A percentile compares a stretch with the other conserved stretches of the same genome.
Conservation (phyloP, 64 coral and sea anemone genomes). For the Dendrophyllia cribrosa region DNA sequence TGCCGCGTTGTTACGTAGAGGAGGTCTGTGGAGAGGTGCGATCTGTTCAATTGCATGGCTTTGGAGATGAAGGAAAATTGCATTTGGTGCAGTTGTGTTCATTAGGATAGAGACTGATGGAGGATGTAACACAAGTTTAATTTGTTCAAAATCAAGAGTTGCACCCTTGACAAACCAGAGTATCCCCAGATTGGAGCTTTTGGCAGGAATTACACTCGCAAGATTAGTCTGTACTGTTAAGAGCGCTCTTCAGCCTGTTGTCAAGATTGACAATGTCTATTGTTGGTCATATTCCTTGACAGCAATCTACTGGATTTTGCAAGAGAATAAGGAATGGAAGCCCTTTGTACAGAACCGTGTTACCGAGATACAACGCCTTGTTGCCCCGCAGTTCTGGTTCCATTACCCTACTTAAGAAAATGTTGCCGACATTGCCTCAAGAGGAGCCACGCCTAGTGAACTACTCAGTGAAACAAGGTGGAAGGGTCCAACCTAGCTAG, state of each 20-base stretch:
- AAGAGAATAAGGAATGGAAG: slow-evolving; percentile 29
- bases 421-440: slow-evolving; percentile 15
- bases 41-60: background rate
- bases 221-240: too few relatives aligned
- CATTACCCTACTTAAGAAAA: background rate
- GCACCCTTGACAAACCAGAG: too few relatives aligned
- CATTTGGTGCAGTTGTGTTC: background rate
- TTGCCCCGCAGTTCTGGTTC: background rate
- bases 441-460: background rate
- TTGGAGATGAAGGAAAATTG: background rate
- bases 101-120: background rate
- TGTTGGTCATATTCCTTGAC: background rate
- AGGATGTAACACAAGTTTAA: too few relatives aligned
- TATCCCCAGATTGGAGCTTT: too few relatives aligned
- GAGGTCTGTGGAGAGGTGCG: background rate
- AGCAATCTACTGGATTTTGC: slow-evolving; percentile 36
- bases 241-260: too few relatives aligned
- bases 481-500: background rate
- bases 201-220: too few relatives aligned
- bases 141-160: too few relatives aligned
- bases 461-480: slow-evolving; percentile 2
- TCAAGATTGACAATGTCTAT: background rate
- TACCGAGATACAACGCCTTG: background rate
- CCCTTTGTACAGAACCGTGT: slow-evolving; percentile 38
- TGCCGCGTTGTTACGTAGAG: background rate